A percentile compares a stretch with the other conserved stretches of the same genome.
Evolutionary conservation across 1,140 invertebrate genomes (phyloP).

Genomic region (Hylyphantes graminicola): DNA sequence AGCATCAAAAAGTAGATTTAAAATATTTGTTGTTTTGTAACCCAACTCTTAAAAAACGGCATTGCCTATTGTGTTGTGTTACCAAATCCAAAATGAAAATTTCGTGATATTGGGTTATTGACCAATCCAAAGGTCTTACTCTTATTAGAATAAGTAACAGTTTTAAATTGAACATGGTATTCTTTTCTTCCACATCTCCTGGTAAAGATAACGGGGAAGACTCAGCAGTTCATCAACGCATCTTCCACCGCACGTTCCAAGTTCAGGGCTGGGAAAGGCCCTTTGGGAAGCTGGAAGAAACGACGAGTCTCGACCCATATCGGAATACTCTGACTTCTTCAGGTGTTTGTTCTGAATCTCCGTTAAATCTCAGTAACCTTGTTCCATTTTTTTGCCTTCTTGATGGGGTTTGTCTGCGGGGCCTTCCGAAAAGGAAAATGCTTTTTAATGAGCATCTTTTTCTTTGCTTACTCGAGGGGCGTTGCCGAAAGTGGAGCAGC

Average conservation of each 20-base stretch:
- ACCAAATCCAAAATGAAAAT: too few species aligned
- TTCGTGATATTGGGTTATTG: too few species aligned
- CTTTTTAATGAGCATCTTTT: slow-evolving; percentile 21
- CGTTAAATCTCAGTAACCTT: background rate
- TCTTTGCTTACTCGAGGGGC: background rate
- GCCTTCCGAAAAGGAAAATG: slow-evolving; percentile 14
- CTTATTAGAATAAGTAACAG: too few species aligned
- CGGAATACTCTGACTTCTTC: slow-evolving; percentile 10
- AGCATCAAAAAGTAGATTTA: too few species aligned
- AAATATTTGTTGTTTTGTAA: background rate
- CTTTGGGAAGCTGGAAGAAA: background rate
- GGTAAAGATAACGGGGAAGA: too few species aligned
- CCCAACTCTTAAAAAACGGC: background rate
- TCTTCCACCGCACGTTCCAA: background rate
- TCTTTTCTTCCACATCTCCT: too few species aligned
- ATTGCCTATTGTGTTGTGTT: background rate
- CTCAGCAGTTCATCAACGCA: too few species aligned
- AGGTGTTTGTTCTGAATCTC: slow-evolving; percentile 10
- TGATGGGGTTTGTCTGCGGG: background rate
- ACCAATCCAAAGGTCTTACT: too few species aligned
- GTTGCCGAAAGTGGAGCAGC: slow-evolving; percentile 7
- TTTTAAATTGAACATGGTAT: too few species aligned
- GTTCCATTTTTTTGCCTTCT: background rate
- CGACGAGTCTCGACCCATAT: background rate
- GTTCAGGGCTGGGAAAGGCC: background rate